These are phyloP conservation scores for Drosophila austrosaltans DNA, from an alignment of 2,888 invertebrate genomes.

Conservation along the genomic window DNA sequence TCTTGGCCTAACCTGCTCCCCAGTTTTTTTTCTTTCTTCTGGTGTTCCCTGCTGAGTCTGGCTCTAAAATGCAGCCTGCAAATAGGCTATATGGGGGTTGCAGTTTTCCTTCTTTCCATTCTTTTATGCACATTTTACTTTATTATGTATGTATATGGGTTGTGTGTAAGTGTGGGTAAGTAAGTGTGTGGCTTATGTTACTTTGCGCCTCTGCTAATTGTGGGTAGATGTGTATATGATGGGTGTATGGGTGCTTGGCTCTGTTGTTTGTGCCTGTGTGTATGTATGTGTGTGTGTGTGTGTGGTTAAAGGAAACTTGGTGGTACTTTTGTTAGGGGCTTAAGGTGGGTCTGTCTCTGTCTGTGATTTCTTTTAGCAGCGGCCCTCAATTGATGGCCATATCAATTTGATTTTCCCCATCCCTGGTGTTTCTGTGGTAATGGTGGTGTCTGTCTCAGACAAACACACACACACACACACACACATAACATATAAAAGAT, in stretches of 20 bases:
- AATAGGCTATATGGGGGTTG: constrained; percentile 4
- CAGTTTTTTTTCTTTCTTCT: not conserved
- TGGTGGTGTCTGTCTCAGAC: constrained; percentile 7
- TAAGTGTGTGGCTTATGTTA: constrained; percentile 6
- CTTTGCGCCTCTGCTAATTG: constrained; percentile 18
- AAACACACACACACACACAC: constrained; percentile 24
- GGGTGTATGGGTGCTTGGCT: no score
- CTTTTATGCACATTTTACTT: constrained; percentile 6
- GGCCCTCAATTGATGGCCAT: constrained; percentile 22
- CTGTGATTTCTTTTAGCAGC: constrained; percentile 21
- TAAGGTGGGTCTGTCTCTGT: constrained; percentile 17
- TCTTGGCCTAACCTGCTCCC: not conserved
- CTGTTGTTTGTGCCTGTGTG: no score
- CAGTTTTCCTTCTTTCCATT: not conserved
- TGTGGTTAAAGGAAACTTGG: not conserved
- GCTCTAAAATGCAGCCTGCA: constrained; percentile 9
- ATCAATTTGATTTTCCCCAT: constrained; percentile 12
- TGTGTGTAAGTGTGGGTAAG: constrained; percentile 9
- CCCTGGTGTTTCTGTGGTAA: not conserved
- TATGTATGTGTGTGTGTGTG: no score
- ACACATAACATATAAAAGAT: constrained; percentile 19
- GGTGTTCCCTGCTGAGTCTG: constrained; percentile 1
- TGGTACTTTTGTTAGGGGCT: not conserved
- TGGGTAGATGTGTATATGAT: not conserved
- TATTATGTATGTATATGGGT: constrained; percentile 7